Evolutionary conservation across 2,888 invertebrate genomes (phyloP), one percentile per base, ranked within the genome.

Genomic region (Trissonchulus sp.): DNA sequence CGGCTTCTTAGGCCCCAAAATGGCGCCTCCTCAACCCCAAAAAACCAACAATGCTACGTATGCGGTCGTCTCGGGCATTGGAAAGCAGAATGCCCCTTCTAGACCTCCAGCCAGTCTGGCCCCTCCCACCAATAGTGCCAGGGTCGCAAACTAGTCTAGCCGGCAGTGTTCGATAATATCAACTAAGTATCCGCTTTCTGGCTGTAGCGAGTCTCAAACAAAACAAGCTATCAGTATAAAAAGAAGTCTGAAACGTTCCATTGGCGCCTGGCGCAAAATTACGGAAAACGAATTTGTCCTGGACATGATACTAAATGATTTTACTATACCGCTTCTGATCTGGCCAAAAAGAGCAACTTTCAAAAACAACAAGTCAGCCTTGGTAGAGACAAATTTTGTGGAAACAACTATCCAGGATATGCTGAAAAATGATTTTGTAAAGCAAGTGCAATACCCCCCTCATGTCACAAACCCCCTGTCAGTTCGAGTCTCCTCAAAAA

Each of bases 391-490:
- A 8, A 28, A 8, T 31, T 28, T 65, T 65, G 65, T 65, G 3
- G 65, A 65, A 15, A 28, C 8, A 28, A 34, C 65, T 65, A 18
- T 65, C 8, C 8, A 31, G n/a, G 30, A 34, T 31, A 15, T 28
- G 3, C n/a, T 15, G 3, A 65, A 34, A 28, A 31, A n/a, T n/a
- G n/a, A n/a, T n/a, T n/a, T n/a, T n/a, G n/a, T n/a, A n/a, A n/a
- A n/a, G n/a, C n/a, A n/a, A n/a, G n/a, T n/a, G n/a, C n/a, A n/a
- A n/a, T n/a, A n/a, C n/a, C n/a, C n/a, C 8, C 65, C 65, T 18
- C 3, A 8, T 65, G 30, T 65, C 34, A 34, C n/a, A 18, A 65
- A 28, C 34, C 65, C 65, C n/a, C n/a, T 65, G 65, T 65, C 65
- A 15, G 65, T 65, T 28, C 31, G 31, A 15, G 8, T 65, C 8